A percentile compares a stretch with the other conserved stretches of the same genome.
These are phyloP conservation scores for Tragelaphus buxtoni DNA, from an alignment of 2,113 vertebrate species.

Conservation along the genomic window DNA sequence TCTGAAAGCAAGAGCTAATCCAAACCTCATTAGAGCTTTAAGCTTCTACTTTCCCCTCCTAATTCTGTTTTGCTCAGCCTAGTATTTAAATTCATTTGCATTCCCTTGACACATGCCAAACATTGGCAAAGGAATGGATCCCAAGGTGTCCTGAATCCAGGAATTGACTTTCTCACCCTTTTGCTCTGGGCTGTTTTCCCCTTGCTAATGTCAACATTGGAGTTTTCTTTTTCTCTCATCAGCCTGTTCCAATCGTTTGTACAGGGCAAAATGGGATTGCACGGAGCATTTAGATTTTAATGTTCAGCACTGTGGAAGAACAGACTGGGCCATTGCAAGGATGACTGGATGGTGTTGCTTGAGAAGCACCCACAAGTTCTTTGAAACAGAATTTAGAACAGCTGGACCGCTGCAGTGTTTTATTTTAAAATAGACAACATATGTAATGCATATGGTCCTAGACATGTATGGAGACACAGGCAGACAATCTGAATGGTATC, in stretches of 20 bases:
- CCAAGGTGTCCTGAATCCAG: slow-evolving; percentile 11
- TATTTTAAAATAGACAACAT: slow-evolving; percentile 74
- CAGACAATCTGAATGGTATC: slow-evolving; percentile 68
- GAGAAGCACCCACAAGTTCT: slow-evolving; percentile 62
- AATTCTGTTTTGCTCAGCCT: slow-evolving; percentile 29
- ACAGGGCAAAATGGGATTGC: neutral
- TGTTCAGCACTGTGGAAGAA: slow-evolving; percentile 9
- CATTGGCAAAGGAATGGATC: slow-evolving; percentile 39
- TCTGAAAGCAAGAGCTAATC: slow-evolving; percentile 5
- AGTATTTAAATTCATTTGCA: slow-evolving; percentile 36
- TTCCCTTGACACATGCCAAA: slow-evolving; percentile 47
- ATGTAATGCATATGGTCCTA: slow-evolving; percentile 77
- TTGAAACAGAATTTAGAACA: slow-evolving; percentile 71
- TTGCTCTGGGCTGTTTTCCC: slow-evolving; percentile 29
- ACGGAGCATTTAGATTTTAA: slow-evolving; percentile 40
- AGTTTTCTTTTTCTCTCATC: slow-evolving; percentile 2
- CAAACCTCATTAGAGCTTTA: neutral
- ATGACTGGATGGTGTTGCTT: slow-evolving; percentile 67
- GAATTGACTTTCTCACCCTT: neutral
- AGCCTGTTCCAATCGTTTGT: slow-evolving; percentile 40
- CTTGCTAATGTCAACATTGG: slow-evolving; percentile 10
- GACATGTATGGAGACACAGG: slow-evolving; percentile 75
- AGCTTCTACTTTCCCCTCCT: neutral
- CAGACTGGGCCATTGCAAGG: slow-evolving; percentile 51
- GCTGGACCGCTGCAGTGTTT: slow-evolving; percentile 63